A percentile compares a stretch with the other conserved stretches of the same genome.
Evolutionary conservation across 2,113 vertebrate species (phyloP).

Genomic region (Cephalopterus ornatus): DNA sequence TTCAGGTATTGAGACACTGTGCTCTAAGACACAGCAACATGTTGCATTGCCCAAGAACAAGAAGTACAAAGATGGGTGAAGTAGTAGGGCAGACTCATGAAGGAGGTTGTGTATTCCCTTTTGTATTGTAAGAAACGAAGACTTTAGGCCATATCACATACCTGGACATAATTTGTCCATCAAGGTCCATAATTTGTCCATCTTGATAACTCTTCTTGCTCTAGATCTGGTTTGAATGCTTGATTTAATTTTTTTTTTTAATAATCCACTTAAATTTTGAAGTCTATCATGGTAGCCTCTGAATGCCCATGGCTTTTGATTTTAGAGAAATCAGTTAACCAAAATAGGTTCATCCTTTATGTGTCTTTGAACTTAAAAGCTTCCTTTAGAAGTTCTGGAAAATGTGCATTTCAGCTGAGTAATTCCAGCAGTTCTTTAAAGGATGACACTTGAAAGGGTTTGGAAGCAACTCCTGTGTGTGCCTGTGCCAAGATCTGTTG

Average conservation of each 20-base stretch:
- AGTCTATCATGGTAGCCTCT: background rate
- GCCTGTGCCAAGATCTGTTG: background rate
- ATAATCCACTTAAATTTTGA: background rate
- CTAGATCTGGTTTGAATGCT: background rate
- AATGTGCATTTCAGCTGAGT: background rate
- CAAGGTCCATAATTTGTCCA: background rate
- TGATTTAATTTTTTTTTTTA: background rate
- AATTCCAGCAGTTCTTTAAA: background rate
- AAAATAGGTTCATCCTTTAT: background rate
- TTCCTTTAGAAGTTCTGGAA: background rate
- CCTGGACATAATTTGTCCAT: background rate
- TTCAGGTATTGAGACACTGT: background rate
- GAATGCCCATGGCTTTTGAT: background rate
- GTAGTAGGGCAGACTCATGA: background rate
- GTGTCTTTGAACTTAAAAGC: slow-evolving; percentile 4
- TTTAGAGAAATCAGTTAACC: background rate
- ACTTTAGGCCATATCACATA: background rate
- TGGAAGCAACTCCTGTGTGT: background rate
- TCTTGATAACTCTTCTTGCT: background rate
- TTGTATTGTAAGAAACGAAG: background rate
- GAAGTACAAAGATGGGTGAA: background rate
- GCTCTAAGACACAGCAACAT: background rate
- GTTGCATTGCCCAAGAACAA: background rate
- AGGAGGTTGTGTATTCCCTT: background rate
- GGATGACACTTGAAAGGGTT: background rate